A percentile compares a stretch with the other conserved stretches of the same genome.
Evolutionary conservation across 2,797 vertebrate species (phyloP).

Genomic region (Otus scops): DNA sequence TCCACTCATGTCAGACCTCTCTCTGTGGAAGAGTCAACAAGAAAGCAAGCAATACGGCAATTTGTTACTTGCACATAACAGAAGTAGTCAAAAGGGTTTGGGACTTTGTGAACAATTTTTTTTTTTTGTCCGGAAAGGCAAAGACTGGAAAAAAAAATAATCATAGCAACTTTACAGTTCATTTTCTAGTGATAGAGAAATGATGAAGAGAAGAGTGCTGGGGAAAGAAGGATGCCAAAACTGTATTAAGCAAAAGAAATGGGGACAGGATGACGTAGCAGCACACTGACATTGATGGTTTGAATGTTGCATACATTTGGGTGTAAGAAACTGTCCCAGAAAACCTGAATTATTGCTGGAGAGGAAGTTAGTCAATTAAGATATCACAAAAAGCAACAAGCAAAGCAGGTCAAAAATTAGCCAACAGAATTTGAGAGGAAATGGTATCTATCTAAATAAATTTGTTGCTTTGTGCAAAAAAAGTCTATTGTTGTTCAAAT

Average conservation of each 20-base stretch:
- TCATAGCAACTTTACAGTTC: neutral
- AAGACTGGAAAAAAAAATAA: neutral
- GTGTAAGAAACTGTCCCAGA: neutral
- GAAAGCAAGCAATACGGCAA: neutral
- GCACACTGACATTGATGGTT: neutral
- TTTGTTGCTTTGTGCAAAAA: neutral
- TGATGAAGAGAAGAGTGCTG: neutral
- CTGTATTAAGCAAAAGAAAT: neutral
- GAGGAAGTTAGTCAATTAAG: neutral
- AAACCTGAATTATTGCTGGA: neutral
- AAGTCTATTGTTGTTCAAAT: neutral
- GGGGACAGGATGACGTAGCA: neutral
- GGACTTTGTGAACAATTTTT: neutral
- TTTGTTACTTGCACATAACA: neutral
- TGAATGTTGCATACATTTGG: neutral
- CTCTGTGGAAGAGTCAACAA: neutral
- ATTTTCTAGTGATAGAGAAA: neutral
- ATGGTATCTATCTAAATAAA: neutral
- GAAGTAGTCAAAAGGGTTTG: neutral
- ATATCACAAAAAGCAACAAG: neutral
- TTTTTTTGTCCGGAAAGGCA: neutral
- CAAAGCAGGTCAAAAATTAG: neutral
- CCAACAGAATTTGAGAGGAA: neutral
- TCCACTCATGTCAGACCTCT: neutral
- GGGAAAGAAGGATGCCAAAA: neutral